Evolutionary conservation across 2,888 invertebrate genomes (phyloP), one percentile per base, ranked within the genome.

Genomic region (Osedax fenrisi): DNA sequence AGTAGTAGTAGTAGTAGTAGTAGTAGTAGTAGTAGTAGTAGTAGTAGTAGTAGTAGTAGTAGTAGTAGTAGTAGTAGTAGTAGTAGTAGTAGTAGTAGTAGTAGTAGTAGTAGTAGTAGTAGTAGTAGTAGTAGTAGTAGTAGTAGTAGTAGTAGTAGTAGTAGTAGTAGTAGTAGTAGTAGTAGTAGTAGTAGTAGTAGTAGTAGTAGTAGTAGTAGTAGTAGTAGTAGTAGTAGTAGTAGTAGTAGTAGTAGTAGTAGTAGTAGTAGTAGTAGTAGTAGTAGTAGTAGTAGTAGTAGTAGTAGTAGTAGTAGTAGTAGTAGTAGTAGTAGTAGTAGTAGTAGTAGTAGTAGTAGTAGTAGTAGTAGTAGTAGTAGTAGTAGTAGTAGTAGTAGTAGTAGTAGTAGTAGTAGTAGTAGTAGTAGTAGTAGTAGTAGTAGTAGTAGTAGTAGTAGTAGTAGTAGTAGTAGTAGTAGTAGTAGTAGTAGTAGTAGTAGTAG

Each of bases 261-360:
- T 61, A 61, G 61, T 61, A 61, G 61, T 61, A 5, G 61, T 61
- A 61, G 61, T 61, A 61, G 61, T 61, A 61, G 61, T 61, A 61
- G 61, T 61, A 61, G 61, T 61, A 61, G 61, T 61, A 61, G 61
- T 61, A 5, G 61, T 61, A 61, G 61, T 61, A 61, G 61, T 61
- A 61, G 61, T 61, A 5, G 61, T 61, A 5, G 61, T 61, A 61
- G 61, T 61, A 61, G 61, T 61, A 61, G 61, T 3, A 5, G 61
- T 61, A 5, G 61, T 61, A 61, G 5, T 61, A 61, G 61, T 61
- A 5, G 61, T 61, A 61, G 61, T 61, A 5, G 61, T 61, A 61
- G 61, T 61, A 61, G 61, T 61, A 61, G 61, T 61, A 61, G 61
- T 61, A 61, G 61, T 61, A 61, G 61, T 61, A 61, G 61, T 61